These are phyloP conservation scores for Timema cristinae DNA, from an alignment of 2,888 invertebrate genomes.

Conservation along the genomic window DNA sequence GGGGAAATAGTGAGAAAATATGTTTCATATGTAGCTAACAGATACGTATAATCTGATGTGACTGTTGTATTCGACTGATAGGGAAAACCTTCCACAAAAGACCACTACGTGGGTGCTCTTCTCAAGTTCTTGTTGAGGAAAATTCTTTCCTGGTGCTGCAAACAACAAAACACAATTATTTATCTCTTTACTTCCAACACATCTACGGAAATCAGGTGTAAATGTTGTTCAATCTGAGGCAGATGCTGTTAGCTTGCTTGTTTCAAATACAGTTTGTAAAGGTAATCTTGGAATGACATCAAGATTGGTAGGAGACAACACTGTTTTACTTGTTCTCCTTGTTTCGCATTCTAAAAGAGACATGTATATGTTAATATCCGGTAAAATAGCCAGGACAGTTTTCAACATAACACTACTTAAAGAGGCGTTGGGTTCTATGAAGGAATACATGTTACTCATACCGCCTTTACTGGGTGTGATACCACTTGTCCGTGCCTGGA, in stretches of 20 bases:
- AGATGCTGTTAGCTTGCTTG: not conserved
- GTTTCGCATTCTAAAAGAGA: not conserved
- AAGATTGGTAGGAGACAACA: not conserved
- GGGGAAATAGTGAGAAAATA: not conserved
- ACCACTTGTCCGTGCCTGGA: too few species aligned
- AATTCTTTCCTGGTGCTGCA: not conserved
- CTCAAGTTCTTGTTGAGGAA: slow-evolving; percentile 4
- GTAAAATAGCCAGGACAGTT: not conserved
- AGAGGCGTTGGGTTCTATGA: too few species aligned
- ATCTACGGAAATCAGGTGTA: not conserved
- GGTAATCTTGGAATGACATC: not conserved
- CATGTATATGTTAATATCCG: not conserved
- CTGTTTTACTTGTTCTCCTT: not conserved
- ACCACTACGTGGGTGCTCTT: not conserved
- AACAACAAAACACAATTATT: slow-evolving; percentile 1
- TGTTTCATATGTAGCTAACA: not conserved
- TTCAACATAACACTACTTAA: too few species aligned
- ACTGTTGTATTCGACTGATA: not conserved
- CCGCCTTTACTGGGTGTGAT: too few species aligned
- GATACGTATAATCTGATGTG: not conserved
- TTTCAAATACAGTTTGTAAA: not conserved
- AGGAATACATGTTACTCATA: too few species aligned
- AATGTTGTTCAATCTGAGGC: not conserved
- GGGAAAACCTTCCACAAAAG: not conserved
- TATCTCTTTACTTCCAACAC: not conserved